These are phyloP conservation scores for Agrochola circellaris DNA, from an alignment of 2,888 invertebrate genomes.

Conservation along the genomic window DNA sequence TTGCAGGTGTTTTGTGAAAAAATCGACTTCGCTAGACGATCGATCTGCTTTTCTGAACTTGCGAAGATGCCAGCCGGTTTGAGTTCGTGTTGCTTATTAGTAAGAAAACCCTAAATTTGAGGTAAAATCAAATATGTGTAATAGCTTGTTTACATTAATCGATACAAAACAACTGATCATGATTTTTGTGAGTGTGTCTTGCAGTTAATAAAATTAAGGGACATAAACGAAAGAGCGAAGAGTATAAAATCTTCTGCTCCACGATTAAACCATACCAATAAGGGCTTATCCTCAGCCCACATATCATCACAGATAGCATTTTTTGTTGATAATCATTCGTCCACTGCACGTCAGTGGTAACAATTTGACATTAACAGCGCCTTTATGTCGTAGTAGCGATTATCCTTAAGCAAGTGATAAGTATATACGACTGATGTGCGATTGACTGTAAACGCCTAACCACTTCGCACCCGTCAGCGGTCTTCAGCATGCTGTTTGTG, in stretches of 20 bases:
- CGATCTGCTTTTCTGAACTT: conserved; percentile 95
- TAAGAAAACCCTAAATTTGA: conserved; percentile 81
- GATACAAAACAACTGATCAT: conserved; percentile 1
- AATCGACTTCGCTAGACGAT: conserved; percentile 95
- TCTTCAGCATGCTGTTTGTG: background rate
- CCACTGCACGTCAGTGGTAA: background rate
- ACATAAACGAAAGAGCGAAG: background rate
- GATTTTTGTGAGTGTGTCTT: background rate
- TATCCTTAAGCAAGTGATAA: background rate
- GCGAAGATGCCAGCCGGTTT: conserved; percentile 95
- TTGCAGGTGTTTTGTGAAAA: conserved; percentile 95
- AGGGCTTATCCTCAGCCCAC: background rate
- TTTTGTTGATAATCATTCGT: background rate
- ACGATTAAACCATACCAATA: background rate
- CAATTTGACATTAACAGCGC: background rate
- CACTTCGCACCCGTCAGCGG: background rate
- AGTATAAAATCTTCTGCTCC: background rate
- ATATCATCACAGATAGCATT: background rate
- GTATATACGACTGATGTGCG: background rate
- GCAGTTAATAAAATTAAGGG: background rate
- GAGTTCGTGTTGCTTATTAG: conserved; percentile 95
- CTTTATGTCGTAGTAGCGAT: background rate
- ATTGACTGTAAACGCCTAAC: background rate
- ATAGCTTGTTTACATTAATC: conserved; percentile 41
- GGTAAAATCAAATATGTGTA: conserved; percentile 2